phyloP scores from a whole-genome alignment of 2,888 invertebrate species.

The Mystacides longicornis region DNA sequence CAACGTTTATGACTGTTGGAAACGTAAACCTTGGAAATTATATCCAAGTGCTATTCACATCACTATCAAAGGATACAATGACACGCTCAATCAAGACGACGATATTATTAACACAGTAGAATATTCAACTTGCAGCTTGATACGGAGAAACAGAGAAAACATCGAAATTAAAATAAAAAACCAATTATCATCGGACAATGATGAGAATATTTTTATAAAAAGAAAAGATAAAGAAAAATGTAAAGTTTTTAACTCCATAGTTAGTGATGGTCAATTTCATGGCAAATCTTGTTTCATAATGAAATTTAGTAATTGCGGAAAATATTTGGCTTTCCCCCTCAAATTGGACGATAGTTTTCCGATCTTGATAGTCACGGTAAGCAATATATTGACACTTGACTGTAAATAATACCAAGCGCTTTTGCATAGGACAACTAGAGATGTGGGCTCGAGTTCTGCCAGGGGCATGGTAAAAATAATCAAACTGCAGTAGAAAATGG shows the following conservation, averaged over 20 bases:
- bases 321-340: conserved; percentile 47
- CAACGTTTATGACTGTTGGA: conserved; percentile 20
- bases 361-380: conserved; percentile 47
- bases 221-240: conserved; percentile 32
- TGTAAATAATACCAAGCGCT: too few species aligned
- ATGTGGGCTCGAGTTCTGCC: too few species aligned
- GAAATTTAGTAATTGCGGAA: conserved; percentile 45
- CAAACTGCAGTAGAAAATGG: too few species aligned
- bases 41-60: conserved; percentile 21
- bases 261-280: conserved; percentile 35
- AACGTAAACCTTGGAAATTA: conserved; percentile 18
- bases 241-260: conserved; percentile 51
- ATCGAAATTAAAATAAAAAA: not conserved
- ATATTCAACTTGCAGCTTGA: not conserved
- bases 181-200: not conserved
- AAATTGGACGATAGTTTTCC: conserved; percentile 43
- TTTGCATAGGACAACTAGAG: too few species aligned
- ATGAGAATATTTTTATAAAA: not conserved
- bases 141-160: not conserved
- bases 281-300: conserved; percentile 43
- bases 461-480: too few species aligned
- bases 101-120: not conserved
- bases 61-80: conserved; percentile 13
- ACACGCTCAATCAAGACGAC: conserved; percentile 1
- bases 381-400: too few species aligned